Base-by-base conservation (phyloP, 2,113 vertebrate genomes). In the Lepidothrix coronata region DNA sequence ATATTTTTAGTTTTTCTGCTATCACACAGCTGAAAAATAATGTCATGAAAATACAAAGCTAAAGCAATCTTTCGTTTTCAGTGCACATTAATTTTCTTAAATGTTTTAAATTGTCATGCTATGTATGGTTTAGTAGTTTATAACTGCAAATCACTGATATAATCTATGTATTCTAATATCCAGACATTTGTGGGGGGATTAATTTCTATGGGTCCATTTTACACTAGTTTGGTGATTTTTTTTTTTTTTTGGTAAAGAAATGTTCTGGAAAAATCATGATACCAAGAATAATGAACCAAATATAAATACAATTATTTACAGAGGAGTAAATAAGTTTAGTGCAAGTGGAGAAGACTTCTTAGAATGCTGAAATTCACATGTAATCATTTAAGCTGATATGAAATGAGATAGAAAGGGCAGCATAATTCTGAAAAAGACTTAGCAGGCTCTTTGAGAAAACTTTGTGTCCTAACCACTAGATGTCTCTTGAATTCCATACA, bases 381-480 rank as follows among this genome's bases (percentile, higher is more conserved):
- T 65, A 20, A 31, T 73, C 39, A 17, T 18, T 62, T 23, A 59
- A 71, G 73, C 23, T 65, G 25, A 2, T 21, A 15, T 0, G 18
- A 86, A 93, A 51, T 24, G 57, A n/a, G 52, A 18, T 41, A 25
- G 46, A 33, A 80, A 66, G 39, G 33, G 20, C 23, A 78, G 30
- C 11, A 4, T 44, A 70, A 39, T 76, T 79, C 61, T 73, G 43
- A 24, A 24, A n/a, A 78, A 35, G 12, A 23, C 13, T 58, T 85
- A 21, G 4, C 8, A 41, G 49, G 28, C 28, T 91, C 9, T 76
- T 14, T 1, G 28, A 70, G 63, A 66, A 77, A 73, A n/a, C 39
- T 90, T 51, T 71, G 12, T 75, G 16, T 75, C 91, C n/a, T 73
- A 87, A 62, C 98, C 98, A 98, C 98, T 98, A 98, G 98, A 96